These are phyloP conservation scores for Megaptera novaeangliae DNA, from an alignment of 2,113 vertebrate species.

Conservation along the genomic window DNA sequence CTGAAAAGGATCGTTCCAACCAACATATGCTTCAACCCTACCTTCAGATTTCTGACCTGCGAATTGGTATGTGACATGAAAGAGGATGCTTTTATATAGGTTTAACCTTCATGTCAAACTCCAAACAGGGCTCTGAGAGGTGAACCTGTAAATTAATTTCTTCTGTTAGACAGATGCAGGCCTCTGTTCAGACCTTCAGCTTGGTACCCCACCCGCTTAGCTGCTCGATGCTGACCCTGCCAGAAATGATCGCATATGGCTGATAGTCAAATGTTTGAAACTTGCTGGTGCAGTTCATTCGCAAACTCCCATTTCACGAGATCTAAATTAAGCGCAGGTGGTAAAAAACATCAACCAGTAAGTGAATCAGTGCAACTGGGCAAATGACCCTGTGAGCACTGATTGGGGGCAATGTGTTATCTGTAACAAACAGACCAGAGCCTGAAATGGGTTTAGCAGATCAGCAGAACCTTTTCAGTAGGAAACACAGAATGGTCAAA, in stretches of 20 bases:
- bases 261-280: neutral
- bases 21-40: neutral
- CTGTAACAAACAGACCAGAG: neutral
- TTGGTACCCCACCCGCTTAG: neutral
- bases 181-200: neutral
- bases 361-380: neutral
- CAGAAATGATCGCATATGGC: neutral
- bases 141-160: neutral
- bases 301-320: neutral
- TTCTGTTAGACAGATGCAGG: neutral
- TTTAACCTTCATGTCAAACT: neutral
- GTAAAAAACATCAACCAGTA: neutral
- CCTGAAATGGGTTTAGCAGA: neutral
- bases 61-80: neutral
- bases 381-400: neutral
- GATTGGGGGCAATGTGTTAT: neutral
- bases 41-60: neutral
- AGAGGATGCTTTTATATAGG: neutral
- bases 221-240: neutral
- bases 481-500: neutral
- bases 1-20: neutral
- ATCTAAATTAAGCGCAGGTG: neutral
- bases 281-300: neutral
- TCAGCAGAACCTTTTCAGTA: neutral
- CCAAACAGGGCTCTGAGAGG: neutral